A percentile compares a stretch with the other conserved stretches of the same genome.
Evolutionary conservation across 2,888 invertebrate genomes (phyloP).

Genomic region (Zygaena filipendulae): DNA sequence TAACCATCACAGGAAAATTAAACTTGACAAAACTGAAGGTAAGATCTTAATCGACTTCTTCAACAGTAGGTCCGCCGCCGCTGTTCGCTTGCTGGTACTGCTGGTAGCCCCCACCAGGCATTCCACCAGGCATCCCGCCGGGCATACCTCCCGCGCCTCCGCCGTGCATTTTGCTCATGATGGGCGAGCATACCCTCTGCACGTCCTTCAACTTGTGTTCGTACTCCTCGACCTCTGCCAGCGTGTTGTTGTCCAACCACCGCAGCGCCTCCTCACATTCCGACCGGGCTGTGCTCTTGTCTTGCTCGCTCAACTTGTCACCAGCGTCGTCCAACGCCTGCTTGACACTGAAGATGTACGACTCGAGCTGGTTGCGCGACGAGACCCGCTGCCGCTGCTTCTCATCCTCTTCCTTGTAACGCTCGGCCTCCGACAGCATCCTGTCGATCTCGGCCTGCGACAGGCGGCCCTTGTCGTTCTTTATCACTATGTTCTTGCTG

Average conservation of each 20-base stretch:
- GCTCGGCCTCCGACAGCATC: slow-evolving; percentile 76
- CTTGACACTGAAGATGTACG: slow-evolving; percentile 76
- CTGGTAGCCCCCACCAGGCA: slow-evolving; percentile 2
- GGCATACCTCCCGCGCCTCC: slow-evolving; percentile 3
- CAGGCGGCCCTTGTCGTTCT: slow-evolving; percentile 78
- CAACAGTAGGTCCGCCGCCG: slow-evolving; percentile 7
- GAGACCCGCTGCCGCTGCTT: slow-evolving; percentile 75
- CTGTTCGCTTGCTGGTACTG: not conserved
- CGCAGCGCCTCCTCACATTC: slow-evolving; percentile 71
- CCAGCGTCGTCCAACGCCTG: slow-evolving; percentile 74
- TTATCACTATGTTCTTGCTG: slow-evolving; percentile 76
- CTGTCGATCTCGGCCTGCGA: slow-evolving; percentile 79
- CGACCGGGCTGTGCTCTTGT: slow-evolving; percentile 60
- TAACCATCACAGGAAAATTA: no score
- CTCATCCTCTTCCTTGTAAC: slow-evolving; percentile 78
- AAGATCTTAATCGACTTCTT: slow-evolving; percentile 9
- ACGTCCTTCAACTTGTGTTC: slow-evolving; percentile 71
- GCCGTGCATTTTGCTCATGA: slow-evolving; percentile 53
- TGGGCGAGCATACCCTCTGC: slow-evolving; percentile 65
- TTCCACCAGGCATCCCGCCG: not conserved
- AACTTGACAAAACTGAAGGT: no score
- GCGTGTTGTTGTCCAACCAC: slow-evolving; percentile 77
- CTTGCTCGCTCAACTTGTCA: slow-evolving; percentile 70
- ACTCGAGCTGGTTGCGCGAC: slow-evolving; percentile 78
- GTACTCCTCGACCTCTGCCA: slow-evolving; percentile 73